Evolutionary conservation across 2,888 invertebrate species (phyloP).

Genomic region (Rutpela maculata): DNA sequence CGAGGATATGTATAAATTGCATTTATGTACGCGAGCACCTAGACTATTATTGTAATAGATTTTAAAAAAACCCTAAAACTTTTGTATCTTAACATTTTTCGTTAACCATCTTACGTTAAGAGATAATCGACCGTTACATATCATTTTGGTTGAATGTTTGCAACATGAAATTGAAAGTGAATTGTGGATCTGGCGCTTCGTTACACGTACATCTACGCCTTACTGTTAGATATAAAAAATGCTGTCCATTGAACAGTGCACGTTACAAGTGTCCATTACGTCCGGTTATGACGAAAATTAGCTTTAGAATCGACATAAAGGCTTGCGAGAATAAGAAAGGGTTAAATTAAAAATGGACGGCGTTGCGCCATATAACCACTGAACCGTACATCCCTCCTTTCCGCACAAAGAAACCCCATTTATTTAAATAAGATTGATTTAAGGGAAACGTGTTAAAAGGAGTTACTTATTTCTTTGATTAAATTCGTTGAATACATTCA

Average conservation of each 20-base stretch:
- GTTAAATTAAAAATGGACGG: slow-evolving; percentile 26
- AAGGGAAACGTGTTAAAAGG: slow-evolving; percentile 4
- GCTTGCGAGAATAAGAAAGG: slow-evolving; percentile 4
- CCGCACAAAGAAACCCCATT: slow-evolving; percentile 11
- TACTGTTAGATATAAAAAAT: not conserved
- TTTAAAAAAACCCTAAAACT: no score
- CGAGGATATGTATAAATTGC: no score
- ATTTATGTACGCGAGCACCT: no score
- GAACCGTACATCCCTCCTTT: slow-evolving; percentile 24
- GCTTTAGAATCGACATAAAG: slow-evolving; percentile 21
- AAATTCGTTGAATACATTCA: slow-evolving; percentile 7
- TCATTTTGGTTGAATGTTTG: no score
- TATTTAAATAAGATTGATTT: slow-evolving; percentile 10
- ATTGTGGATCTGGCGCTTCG: not conserved
- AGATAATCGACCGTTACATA: no score
- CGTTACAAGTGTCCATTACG: slow-evolving; percentile 14
- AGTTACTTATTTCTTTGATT: slow-evolving; percentile 1
- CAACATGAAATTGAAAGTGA: not conserved
- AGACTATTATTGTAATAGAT: no score
- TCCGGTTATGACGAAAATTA: slow-evolving; percentile 7
- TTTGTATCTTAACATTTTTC: no score
- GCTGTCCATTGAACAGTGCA: not conserved
- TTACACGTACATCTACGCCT: not conserved
- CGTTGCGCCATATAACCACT: slow-evolving; percentile 22
- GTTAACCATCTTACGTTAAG: no score